phyloP scores from a whole-genome alignment of 2,888 invertebrate genomes.

The Anticlea derivata region DNA sequence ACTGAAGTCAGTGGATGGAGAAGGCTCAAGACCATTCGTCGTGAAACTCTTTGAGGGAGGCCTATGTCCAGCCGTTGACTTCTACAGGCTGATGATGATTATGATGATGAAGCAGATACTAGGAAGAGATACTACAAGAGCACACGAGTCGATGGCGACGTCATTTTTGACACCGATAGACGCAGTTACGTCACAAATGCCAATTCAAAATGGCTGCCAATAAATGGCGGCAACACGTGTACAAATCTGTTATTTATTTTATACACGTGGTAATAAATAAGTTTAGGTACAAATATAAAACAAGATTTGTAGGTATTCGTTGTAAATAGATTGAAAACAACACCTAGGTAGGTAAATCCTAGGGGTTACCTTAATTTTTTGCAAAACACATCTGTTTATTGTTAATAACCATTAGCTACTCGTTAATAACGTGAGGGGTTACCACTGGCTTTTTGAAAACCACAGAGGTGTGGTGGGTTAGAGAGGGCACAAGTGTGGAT shows the following conservation, averaged over 20 bases:
- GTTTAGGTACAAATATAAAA: neutral
- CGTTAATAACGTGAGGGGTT: slow-evolving; percentile 54
- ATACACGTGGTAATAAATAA: slow-evolving; percentile 3
- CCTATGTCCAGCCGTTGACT: no score
- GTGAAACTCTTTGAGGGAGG: no score
- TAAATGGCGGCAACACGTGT: slow-evolving; percentile 17
- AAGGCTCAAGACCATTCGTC: no score
- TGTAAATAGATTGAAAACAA: neutral
- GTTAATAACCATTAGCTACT: slow-evolving; percentile 57
- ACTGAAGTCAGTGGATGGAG: no score
- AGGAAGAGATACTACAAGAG: no score
- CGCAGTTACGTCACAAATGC: slow-evolving; percentile 8
- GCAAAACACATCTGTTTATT: slow-evolving; percentile 35
- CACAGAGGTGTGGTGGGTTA: neutral
- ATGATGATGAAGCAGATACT: no score
- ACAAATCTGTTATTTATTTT: slow-evolving; percentile 11
- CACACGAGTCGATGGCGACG: slow-evolving; percentile 16
- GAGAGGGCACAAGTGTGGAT: no score
- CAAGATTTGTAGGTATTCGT: no score
- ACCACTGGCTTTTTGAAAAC: slow-evolving; percentile 5
- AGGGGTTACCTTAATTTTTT: neutral
- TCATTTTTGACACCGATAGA: slow-evolving; percentile 6
- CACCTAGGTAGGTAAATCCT: no score
- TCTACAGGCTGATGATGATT: no score
- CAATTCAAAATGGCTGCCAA: slow-evolving; percentile 29